Conservation (phyloP, 1,140 invertebrate species). For the Babylonia areolata region DNA sequence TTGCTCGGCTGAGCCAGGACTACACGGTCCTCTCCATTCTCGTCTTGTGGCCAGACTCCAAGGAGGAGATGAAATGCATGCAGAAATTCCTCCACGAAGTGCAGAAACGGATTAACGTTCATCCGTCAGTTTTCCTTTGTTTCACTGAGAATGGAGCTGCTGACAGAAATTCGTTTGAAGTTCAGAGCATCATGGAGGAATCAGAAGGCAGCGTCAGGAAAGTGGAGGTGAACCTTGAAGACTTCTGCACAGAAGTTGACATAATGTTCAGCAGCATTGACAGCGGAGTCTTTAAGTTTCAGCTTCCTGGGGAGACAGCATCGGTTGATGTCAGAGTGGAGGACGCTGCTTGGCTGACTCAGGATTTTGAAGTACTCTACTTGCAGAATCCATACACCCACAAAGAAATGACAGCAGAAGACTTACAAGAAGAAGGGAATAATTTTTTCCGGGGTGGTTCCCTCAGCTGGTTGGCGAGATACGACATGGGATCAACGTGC, state of each 20-base stretch:
- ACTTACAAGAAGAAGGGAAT: conserved; percentile 48
- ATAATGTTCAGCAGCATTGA: neutral
- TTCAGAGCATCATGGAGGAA: neutral
- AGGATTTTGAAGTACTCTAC: conserved; percentile 58
- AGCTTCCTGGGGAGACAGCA: conserved; percentile 41
- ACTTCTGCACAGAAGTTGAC: conserved; percentile 11
- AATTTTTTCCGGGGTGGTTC: conserved; percentile 57
- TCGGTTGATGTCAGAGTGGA: conserved; percentile 38
- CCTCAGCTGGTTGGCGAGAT: conserved; percentile 55
- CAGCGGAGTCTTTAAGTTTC: neutral
- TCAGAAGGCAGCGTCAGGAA: neutral
- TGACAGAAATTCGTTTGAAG: neutral
- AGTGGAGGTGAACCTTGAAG: neutral
- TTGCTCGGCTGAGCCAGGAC: conserved; percentile 50
- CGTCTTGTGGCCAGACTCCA: conserved; percentile 47
- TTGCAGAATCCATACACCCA: conserved; percentile 44
- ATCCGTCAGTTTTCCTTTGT: neutral
- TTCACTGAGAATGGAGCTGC: neutral
- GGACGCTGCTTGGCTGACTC: conserved; percentile 52
- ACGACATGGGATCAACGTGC: conserved; percentile 41
- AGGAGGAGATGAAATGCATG: conserved; percentile 38
- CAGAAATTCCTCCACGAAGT: conserved; percentile 47
- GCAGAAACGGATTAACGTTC: neutral
- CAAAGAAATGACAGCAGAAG: conserved; percentile 32
- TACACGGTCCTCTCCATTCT: conserved; percentile 53